Base-by-base conservation (phyloP, 2,797 vertebrate genomes). In the Rhyacichthys aspro region DNA sequence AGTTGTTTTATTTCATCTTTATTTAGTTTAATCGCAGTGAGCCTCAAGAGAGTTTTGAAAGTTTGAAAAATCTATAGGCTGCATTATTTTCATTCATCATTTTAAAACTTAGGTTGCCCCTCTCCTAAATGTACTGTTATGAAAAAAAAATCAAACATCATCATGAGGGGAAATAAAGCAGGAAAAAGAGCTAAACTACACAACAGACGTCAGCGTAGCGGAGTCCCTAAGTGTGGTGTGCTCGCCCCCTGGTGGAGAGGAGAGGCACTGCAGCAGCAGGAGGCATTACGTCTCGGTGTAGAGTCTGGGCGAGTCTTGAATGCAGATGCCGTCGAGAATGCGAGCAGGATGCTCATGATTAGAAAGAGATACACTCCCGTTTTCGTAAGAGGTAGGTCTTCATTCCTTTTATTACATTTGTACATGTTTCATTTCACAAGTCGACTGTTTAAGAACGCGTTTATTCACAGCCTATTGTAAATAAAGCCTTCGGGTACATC, bases 301-400 rank as follows among this genome's bases (percentile, higher is more conserved):
- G 78, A 88, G 78, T 75, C 87, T 79, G 92, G 91, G 91, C 90
- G 91, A 90, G 91, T 91, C 90, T 79, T 60, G 75, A 79, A 87
- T 87, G 89, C 85, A 86, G 86, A 78, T 79, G 55, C 74, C 76
- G 81, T 81, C 83, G 83, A 79, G 67, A 5, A 33, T 50, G 48
- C 57, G 11, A 62, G 17, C 72, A 76, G 81, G 85, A 87, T 84
- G 79, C 71, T 59, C 81, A 84, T 77, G 74, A 75, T 4, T 37
- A 74, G 47, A 70, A 75, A 42, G 32, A 72, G 50, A 71, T 77
- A 55, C 64, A 69, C 45, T 58, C 54, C 33, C 17, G 9, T 55
- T 44, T 67, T 47, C 59, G 41, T 7, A 5, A 55, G 78, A 53
- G 82, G 81, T 84, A 82, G 7, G 82, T 54, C 3, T 46, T 14